Evolutionary conservation across 1,140 invertebrate genomes (phyloP), one percentile per base, ranked within the genome.

Genomic region (Drosophila saltans): DNA sequence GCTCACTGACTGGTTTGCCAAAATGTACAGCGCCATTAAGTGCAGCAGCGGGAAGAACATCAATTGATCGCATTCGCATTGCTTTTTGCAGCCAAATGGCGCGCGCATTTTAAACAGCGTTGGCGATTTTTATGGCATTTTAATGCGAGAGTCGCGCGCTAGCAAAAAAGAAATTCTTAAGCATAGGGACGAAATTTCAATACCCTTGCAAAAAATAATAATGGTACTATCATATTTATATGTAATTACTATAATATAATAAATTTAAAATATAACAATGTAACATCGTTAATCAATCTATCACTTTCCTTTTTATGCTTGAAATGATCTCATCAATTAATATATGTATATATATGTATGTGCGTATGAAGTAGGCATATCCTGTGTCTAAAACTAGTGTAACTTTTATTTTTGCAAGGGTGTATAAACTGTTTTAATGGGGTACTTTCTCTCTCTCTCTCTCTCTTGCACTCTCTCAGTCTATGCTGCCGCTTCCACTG

Each of bases 41-140:
- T 71, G 82, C 78, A 81, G 56, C 66, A 30, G 65, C 52, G 33
- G 48, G 48, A 52, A 52, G 45, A 52, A 52, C 45, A 52, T 52
- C 63, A 71, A 65, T 39, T 56, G 72, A 75, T 62, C 71, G 63
- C 63, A 56, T 48, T 48, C 66, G 39, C 65, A 71, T 65, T 76
- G 77, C 64, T 56, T 81, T 76, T 72, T 61, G 61, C 62, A 55
- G 48, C 52, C 62, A 52, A 52, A 59, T 61, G 58, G 68, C 63
- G 74, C 72, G 72, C 79, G 80, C 72, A 65, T 81, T 75, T 84
- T 77, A 71, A 69, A 77, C 72, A 83, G 81, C 75, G 79, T 82
- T 80, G 80, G 84, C 84, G 70, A 83, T 89, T 84, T 89, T 89
- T 81, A 89, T 89, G 85, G 84, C 85, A 78, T 73, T 88, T 88